Evolutionary conservation across 2,888 invertebrate genomes (phyloP).

Genomic region (Drosophila gaucha): DNA sequence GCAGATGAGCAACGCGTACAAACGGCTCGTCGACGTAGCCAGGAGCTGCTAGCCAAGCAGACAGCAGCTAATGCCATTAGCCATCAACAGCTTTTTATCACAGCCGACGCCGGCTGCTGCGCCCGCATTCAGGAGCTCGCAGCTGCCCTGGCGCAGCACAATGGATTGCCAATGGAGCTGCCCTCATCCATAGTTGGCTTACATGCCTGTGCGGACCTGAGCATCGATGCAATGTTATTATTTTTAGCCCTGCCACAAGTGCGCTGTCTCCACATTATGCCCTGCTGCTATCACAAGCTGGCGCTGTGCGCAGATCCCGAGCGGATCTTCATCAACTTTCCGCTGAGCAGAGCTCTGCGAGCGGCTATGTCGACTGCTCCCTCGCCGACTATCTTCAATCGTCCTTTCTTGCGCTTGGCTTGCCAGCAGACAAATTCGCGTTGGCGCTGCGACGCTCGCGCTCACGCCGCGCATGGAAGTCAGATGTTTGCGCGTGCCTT

Average conservation of each 20-base stretch:
- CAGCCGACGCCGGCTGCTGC: constrained; percentile 84
- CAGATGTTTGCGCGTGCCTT: constrained; percentile 88
- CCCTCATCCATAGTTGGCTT: constrained; percentile 86
- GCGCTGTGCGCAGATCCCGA: constrained; percentile 52
- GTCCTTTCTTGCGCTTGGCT: constrained; percentile 90
- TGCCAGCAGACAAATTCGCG: constrained; percentile 88
- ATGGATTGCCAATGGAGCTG: constrained; percentile 8
- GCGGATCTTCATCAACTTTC: constrained; percentile 88
- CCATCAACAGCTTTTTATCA: constrained; percentile 87
- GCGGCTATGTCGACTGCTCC: constrained; percentile 70
- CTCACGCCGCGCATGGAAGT: constrained; percentile 84
- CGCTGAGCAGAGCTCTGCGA: constrained; percentile 86
- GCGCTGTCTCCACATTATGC: constrained; percentile 88
- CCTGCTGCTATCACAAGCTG: constrained; percentile 93
- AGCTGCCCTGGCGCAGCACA: constrained; percentile 72
- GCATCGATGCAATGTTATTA: constrained; percentile 88
- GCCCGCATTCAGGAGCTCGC: constrained; percentile 84
- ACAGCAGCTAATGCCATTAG: constrained; percentile 86
- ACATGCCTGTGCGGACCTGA: constrained; percentile 92
- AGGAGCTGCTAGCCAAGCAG: constrained; percentile 85
- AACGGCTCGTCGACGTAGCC: constrained; percentile 87
- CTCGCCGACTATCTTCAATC: constrained; percentile 85
- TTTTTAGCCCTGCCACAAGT: constrained; percentile 87
- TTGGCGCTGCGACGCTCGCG: constrained; percentile 84
- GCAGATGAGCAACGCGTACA: constrained; percentile 86